These are phyloP conservation scores for Theretra japonica DNA, from an alignment of 2,888 invertebrate species.

Conservation along the genomic window DNA sequence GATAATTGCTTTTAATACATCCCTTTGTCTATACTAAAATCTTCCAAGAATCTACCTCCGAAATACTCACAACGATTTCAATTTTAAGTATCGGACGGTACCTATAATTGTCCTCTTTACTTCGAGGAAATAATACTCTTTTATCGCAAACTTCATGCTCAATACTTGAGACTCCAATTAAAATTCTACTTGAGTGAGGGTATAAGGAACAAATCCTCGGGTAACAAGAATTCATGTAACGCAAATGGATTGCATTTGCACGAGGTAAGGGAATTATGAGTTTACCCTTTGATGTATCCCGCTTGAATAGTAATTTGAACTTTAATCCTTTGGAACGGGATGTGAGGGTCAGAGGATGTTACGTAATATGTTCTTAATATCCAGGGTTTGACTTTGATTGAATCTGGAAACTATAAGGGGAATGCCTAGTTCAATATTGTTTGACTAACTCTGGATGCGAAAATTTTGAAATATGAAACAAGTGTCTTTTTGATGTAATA, in stretches of 20 bases:
- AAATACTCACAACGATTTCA: neutral
- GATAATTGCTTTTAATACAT: too few relatives aligned
- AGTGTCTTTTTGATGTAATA: too few relatives aligned
- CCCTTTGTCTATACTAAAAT: too few relatives aligned
- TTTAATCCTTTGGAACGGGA: constrained; percentile 11
- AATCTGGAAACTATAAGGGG: neutral
- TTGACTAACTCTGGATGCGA: too few relatives aligned
- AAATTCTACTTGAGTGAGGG: constrained; percentile 11
- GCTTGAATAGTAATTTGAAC: constrained; percentile 19
- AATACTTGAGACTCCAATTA: neutral
- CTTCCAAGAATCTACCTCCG: too few relatives aligned
- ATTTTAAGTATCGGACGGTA: too few relatives aligned
- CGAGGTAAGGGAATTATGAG: constrained; percentile 1
- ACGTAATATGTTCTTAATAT: neutral
- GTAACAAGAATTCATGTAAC: constrained; percentile 14
- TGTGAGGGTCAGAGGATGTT: neutral
- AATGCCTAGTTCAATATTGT: neutral
- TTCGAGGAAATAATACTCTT: neutral
- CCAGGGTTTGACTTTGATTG: neutral
- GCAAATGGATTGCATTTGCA: constrained; percentile 11
- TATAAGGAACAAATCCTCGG: constrained; percentile 1
- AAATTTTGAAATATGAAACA: too few relatives aligned
- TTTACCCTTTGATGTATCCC: constrained; percentile 15
- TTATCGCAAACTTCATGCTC: neutral
- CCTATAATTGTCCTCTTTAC: neutral